phyloP scores from a whole-genome alignment of 2,888 invertebrate genomes.

The Phalera bucephala region DNA sequence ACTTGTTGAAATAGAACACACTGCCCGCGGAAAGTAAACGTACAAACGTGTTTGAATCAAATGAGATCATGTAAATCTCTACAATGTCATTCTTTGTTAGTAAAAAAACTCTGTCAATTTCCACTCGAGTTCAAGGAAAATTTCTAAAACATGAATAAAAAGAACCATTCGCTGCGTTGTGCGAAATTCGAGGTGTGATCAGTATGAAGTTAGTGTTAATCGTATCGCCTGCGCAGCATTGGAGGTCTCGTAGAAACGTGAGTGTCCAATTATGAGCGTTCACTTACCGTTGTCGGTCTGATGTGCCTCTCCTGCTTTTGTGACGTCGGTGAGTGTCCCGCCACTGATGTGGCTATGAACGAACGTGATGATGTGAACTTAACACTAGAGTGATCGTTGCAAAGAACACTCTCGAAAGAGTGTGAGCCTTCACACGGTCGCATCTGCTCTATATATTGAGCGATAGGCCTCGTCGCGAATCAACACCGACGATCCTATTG shows the following conservation, averaged over 20 bases:
- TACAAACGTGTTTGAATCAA: conserved; percentile 10
- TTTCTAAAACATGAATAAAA: conserved; percentile 9
- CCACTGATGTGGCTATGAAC: conserved; percentile 79
- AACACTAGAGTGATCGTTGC: conserved; percentile 56
- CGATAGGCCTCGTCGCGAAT: conserved; percentile 48
- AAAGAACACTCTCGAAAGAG: conserved; percentile 68
- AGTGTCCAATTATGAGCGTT: conserved; percentile 38
- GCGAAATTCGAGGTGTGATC: conserved; percentile 32
- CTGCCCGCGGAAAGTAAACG: conserved; percentile 3
- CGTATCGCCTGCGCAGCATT: conserved; percentile 10
- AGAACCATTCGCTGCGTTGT: conserved; percentile 17
- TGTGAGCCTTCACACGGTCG: conserved; percentile 45
- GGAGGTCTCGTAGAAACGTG: conserved; percentile 37
- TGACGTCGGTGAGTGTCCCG: conserved; percentile 57
- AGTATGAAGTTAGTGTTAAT: conserved; percentile 36
- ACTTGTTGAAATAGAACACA: conserved; percentile 34
- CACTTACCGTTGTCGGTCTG: conserved; percentile 62
- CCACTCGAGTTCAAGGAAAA: conserved; percentile 8
- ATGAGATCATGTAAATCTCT: conserved; percentile 2
- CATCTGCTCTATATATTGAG: conserved; percentile 58
- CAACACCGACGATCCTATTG: conserved; percentile 62
- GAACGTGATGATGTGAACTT: conserved; percentile 57
- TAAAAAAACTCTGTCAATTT: conserved; percentile 1
- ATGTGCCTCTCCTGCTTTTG: conserved; percentile 50
- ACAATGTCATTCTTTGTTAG: not conserved